A percentile compares a stretch with the other conserved stretches of the same genome.
Conservation (phyloP, 2,888 invertebrate species). For the Noctuana brunneofusca region DNA sequence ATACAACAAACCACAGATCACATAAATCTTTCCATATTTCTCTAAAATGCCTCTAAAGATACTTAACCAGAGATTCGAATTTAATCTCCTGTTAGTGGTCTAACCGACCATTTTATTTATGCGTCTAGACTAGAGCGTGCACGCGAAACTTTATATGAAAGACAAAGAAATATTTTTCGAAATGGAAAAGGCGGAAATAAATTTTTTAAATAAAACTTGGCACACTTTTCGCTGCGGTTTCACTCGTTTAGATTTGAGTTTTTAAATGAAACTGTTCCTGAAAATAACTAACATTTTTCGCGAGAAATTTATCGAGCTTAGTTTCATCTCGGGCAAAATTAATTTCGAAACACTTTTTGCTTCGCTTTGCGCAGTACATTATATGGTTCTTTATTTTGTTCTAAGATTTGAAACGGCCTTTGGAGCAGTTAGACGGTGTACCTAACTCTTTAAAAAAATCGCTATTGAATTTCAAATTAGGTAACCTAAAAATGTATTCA, state of each 20-base stretch:
- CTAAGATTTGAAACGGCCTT: not conserved
- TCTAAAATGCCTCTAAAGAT: constrained; percentile 16
- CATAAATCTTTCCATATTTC: constrained; percentile 24
- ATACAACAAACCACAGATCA: constrained; percentile 4
- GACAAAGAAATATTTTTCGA: constrained; percentile 20
- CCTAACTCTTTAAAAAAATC: too few species aligned
- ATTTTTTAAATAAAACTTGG: constrained; percentile 28
- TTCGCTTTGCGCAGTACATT: constrained; percentile 16
- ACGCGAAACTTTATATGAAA: constrained; percentile 21
- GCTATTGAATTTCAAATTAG: too few species aligned
- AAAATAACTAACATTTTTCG: constrained; percentile 34
- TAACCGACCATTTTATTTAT: constrained; percentile 40
- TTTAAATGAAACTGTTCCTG: constrained; percentile 32
- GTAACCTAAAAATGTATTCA: too few species aligned
- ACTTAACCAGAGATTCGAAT: constrained; percentile 26
- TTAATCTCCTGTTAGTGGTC: constrained; percentile 28
- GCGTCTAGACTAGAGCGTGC: constrained; percentile 40
- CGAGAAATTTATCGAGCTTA: constrained; percentile 33
- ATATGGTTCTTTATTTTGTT: constrained; percentile 4
- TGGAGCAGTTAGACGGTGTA: too few species aligned
- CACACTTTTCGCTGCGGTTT: constrained; percentile 29
- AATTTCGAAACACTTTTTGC: constrained; percentile 25
- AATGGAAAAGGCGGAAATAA: constrained; percentile 14
- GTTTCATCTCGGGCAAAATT: constrained; percentile 33
- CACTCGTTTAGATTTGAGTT: constrained; percentile 33